phyloP scores from a whole-genome alignment of 2,113 vertebrate genomes.

The Gnathochromis pfefferi region DNA sequence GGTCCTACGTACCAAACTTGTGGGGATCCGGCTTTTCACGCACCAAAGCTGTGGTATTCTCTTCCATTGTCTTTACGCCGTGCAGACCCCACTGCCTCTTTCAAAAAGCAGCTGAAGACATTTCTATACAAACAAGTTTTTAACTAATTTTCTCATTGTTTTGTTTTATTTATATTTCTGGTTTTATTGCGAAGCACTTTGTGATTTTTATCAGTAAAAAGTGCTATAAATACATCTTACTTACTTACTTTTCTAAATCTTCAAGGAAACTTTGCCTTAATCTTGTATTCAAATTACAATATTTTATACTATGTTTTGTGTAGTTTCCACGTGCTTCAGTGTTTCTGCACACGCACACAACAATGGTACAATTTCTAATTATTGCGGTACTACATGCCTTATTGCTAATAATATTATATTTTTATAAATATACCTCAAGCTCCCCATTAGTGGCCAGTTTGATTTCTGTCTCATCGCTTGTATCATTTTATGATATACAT shows the following conservation, averaged over 20 bases:
- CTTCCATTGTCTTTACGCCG: neutral
- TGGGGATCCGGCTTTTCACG: neutral
- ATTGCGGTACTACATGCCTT: neutral
- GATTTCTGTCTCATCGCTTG: neutral
- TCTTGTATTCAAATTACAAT: neutral
- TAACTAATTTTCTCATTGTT: neutral
- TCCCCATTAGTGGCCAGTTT: neutral
- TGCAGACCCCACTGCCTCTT: neutral
- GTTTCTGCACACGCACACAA: neutral
- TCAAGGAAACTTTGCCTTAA: neutral
- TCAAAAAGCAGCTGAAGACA: neutral
- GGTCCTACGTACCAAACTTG: rapidly evolving
- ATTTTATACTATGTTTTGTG: neutral
- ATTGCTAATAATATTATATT: neutral
- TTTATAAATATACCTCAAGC: neutral
- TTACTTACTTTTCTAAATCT: neutral
- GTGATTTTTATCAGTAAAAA: neutral
- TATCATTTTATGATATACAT: neutral
- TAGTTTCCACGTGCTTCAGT: neutral
- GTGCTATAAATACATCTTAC: neutral
- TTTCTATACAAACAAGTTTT: neutral
- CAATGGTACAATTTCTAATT: neutral
- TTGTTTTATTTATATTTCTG: neutral
- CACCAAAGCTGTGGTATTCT: neutral
- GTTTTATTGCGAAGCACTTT: neutral